Base-by-base conservation (phyloP, 92 coral and sea anemone species). In the Palythoa grandis region DNA sequence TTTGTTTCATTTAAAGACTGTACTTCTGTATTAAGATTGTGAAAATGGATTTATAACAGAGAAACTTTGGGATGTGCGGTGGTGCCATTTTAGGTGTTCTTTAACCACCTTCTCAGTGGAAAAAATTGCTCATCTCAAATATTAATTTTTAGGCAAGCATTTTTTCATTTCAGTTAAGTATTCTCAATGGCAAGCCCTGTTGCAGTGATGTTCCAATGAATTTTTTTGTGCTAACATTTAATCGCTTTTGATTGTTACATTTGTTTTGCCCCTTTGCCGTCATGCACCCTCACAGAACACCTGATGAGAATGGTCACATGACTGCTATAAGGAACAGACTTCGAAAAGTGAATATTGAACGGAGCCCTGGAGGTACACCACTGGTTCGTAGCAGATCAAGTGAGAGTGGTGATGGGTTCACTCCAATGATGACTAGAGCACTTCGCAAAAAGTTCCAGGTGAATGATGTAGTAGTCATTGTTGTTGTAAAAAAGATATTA, bases 321-420 rank as follows among this genome's bases (percentile, higher is more conserved):
- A 76, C 94, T 22, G 87, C 87, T 19, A 29, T 92, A 71, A 87
- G 91, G 70, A 92, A 82, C 76, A 97, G 91, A 69, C 86, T 97
- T 3, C 88, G 95, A n/a, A 97, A 91, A 71, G 99, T 97, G 35
- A 87, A 93, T 63, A 84, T 87, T 16, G 68, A 76, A 12, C 93
- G 99, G n/a, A 97, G 99, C 72, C 99, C 99, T 6, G 99, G 99
- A 1, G 99, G 99, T 5, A 97, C 99, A 11, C 99, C 99, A 6
- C 39, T 95, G 77, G 71, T 84, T 13, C 87, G 89, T 16, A 88
- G 83, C 61, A 86, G 70, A 19, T 19, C 11, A 47, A 70, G 86
- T 68, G 91, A 88, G 2, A 84, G 74, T 63, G 99, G 99, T 3
- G 91, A 89, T 61, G 99, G 99, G 38, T 82, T 97, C 78, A 97